Conservation (phyloP, 1,140 invertebrate species). For the Amyelois transitella region DNA sequence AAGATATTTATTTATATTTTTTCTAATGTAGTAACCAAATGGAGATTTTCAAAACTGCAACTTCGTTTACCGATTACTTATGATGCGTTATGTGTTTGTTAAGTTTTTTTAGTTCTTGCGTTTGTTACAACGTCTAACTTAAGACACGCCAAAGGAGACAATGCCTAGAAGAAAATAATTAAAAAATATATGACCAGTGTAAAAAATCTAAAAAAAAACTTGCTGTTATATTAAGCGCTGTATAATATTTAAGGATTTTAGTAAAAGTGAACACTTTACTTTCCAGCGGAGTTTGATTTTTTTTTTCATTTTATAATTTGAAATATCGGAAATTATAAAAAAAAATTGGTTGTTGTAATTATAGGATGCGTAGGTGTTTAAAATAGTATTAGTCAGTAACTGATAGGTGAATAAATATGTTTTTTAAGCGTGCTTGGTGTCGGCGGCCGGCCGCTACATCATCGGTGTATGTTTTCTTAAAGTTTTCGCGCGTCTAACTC, state of each 20-base stretch:
- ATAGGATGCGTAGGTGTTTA: constrained; percentile 26
- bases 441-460: constrained; percentile 15
- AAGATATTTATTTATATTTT: too few relatives aligned
- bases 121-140: constrained; percentile 57
- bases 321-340: constrained; percentile 17
- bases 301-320: constrained; percentile 15
- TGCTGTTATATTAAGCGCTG: constrained; percentile 28
- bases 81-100: constrained; percentile 40
- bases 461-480: constrained; percentile 36
- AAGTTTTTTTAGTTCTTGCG: constrained; percentile 44
- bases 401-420: constrained; percentile 38
- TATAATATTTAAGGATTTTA: constrained; percentile 27
- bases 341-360: constrained; percentile 54
- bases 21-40: too few relatives aligned
- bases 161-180: background rate
- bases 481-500: constrained; percentile 21
- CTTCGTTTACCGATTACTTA: constrained; percentile 25
- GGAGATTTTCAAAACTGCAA: background rate
- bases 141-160: constrained; percentile 62
- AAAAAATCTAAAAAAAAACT: constrained; percentile 65
- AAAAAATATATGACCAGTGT: background rate
- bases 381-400: constrained; percentile 28
- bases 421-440: constrained; percentile 46
- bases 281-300: constrained; percentile 11
- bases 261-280: background rate